These are phyloP conservation scores for Lycia hirtaria DNA, from an alignment of 2,888 invertebrate species.

Conservation along the genomic window DNA sequence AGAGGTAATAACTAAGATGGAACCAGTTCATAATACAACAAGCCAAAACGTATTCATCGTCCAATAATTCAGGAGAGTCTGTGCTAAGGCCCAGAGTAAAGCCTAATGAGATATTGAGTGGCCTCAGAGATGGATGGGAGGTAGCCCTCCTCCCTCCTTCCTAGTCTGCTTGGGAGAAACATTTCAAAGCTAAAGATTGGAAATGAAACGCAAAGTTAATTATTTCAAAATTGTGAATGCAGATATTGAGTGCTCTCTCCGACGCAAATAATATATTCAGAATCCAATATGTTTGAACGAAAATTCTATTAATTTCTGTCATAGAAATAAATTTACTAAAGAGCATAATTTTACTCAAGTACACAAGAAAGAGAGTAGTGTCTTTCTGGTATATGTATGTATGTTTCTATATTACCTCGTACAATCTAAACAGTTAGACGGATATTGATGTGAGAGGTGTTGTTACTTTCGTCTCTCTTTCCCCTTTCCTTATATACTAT, in stretches of 20 bases:
- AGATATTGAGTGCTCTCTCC: not conserved
- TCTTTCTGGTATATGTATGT: too few relatives aligned
- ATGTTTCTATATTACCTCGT: too few relatives aligned
- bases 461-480: too few relatives aligned
- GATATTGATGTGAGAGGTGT: too few relatives aligned
- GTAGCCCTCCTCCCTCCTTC: not conserved
- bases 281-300: too few relatives aligned
- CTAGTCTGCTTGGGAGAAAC: not conserved
- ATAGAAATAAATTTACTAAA: too few relatives aligned
- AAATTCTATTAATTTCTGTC: too few relatives aligned
- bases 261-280: not conserved
- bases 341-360: too few relatives aligned
- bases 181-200: not conserved
- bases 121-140: constrained; percentile 12
- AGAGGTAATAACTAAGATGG: too few relatives aligned
- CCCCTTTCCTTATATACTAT: too few relatives aligned
- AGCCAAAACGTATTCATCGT: constrained; percentile 7
- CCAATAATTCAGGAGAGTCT: constrained; percentile 21
- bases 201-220: not conserved
- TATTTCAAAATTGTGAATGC: not conserved
- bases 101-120: constrained; percentile 25
- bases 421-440: too few relatives aligned
- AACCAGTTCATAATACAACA: not conserved
- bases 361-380: too few relatives aligned
- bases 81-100: constrained; percentile 18